Evolutionary conservation across 2,113 vertebrate genomes (phyloP).

Genomic region (Natator depressus): DNA sequence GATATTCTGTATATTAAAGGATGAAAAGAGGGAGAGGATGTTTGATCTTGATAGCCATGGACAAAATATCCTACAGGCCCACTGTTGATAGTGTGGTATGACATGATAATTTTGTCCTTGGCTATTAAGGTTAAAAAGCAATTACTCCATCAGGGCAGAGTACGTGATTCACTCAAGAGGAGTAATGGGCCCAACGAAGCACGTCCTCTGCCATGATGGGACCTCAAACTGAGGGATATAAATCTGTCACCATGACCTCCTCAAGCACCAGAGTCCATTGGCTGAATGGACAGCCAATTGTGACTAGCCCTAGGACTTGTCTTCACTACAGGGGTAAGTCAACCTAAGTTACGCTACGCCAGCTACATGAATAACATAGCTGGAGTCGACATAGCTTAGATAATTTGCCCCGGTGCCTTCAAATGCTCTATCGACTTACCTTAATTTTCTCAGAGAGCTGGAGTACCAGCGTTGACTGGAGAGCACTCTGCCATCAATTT

Average conservation of each 20-base stretch:
- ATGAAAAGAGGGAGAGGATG: background rate
- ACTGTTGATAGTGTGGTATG: background rate
- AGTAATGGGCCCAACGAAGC: background rate
- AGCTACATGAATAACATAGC: too few species aligned
- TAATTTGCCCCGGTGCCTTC: too few species aligned
- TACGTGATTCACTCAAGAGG: background rate
- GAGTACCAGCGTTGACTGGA: too few species aligned
- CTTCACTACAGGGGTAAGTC: too few species aligned
- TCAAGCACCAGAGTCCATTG: background rate
- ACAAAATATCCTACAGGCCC: background rate
- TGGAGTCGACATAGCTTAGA: too few species aligned
- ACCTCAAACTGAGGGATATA: background rate
- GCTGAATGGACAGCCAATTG: background rate
- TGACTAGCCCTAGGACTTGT: too few species aligned
- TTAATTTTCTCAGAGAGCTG: too few species aligned
- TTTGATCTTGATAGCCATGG: background rate
- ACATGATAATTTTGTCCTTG: background rate
- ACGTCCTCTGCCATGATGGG: background rate
- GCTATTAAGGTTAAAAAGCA: accelerated
- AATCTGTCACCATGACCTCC: background rate
- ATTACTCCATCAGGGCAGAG: background rate
- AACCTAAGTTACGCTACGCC: too few species aligned
- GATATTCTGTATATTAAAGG: background rate
- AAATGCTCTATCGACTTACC: too few species aligned
- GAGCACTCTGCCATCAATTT: too few species aligned